These are phyloP conservation scores for Belgica antarctica DNA, from an alignment of 2,888 invertebrate species.

Conservation along the genomic window DNA sequence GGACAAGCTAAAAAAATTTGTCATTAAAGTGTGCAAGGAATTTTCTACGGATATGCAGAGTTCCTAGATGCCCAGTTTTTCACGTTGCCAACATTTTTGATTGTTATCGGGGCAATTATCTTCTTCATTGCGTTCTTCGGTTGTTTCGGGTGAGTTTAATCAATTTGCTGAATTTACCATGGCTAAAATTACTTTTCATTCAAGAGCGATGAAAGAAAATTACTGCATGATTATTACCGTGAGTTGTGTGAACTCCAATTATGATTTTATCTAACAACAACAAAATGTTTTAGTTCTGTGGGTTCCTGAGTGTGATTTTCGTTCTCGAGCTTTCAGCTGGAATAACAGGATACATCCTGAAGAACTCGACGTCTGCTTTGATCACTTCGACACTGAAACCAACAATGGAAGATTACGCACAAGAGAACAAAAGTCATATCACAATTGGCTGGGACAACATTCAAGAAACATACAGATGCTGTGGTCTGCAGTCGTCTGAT, in stretches of 20 bases:
- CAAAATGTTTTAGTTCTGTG: slow-evolving; percentile 61
- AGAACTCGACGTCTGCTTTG: slow-evolving; percentile 58
- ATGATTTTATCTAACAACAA: slow-evolving; percentile 6
- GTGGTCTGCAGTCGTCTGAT: neutral
- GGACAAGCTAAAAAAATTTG: too few species aligned
- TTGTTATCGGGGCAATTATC: slow-evolving; percentile 65
- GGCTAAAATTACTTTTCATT: too few species aligned
- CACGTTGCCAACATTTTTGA: slow-evolving; percentile 70
- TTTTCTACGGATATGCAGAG: slow-evolving; percentile 65
- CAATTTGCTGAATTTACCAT: too few species aligned
- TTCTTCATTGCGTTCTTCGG: slow-evolving; percentile 81
- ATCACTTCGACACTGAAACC: slow-evolving; percentile 58
- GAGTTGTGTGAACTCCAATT: neutral
- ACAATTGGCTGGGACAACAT: slow-evolving; percentile 62
- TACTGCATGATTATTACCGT: slow-evolving; percentile 77
- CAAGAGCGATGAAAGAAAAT: slow-evolving; percentile 77
- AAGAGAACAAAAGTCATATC: slow-evolving; percentile 52
- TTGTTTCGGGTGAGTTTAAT: too few species aligned
- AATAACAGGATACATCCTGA: slow-evolving; percentile 69
- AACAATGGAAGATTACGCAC: slow-evolving; percentile 57
- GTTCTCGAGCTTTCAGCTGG: slow-evolving; percentile 74
- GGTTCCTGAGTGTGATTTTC: slow-evolving; percentile 67
- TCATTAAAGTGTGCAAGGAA: slow-evolving; percentile 64
- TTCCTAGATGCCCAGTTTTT: slow-evolving; percentile 69
- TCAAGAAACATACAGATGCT: slow-evolving; percentile 54